Base-by-base conservation (phyloP, 2,797 vertebrate genomes). In the Vespertilio murinus region DNA sequence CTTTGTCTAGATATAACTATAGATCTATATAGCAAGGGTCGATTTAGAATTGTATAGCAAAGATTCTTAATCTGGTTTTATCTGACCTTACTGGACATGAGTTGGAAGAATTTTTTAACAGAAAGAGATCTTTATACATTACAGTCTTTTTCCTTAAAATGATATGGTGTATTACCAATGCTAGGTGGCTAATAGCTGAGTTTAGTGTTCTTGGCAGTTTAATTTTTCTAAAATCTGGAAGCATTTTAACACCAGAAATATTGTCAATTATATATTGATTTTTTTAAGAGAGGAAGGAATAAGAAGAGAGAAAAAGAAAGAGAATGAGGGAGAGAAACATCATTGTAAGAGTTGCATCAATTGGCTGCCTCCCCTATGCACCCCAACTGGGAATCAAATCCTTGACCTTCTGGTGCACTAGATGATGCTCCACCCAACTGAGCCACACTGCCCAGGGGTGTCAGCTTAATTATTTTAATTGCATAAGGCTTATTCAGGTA, bases 161-260 rank as follows among this genome's bases (percentile, higher is more conserved):
- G 4, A 88, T 20, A 38, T 70, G 18, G n/a, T 64, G 1, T 93
- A 74, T 90, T 35, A 91, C 13, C 49, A 90, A 11, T 59, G n/a
- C 9, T 74, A 83, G 25, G 73, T 73, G 59, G 14, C 40, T 28
- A 89, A 3, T 91, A 79, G 64, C 30, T 38, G 56, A 94, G 22
- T 86, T 85, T 11, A 77, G 6, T 33, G 71, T 92, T 93, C 20
- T 93, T 79, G 14, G 25, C 61, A 74, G 35, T 90, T 84, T 89
- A 83, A 47, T 89, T 91, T 0, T 94, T 93, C 20, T 96, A 52
- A 83, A 93, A 80, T 93, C 28, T 91, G 33, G 28, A 87, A 71
- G 28, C 8, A 35, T 75, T 65, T 70, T 89, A 74, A 81, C 7
- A 20, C 25, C 28, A 49, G 74, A 77, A 71, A 23, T 85, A 77